Percentiles rank a stretch among this genome's conserved stretches.
Evolutionary conservation across 1,140 invertebrate species (phyloP).

Genomic region (Drosophila equinoxialis): DNA sequence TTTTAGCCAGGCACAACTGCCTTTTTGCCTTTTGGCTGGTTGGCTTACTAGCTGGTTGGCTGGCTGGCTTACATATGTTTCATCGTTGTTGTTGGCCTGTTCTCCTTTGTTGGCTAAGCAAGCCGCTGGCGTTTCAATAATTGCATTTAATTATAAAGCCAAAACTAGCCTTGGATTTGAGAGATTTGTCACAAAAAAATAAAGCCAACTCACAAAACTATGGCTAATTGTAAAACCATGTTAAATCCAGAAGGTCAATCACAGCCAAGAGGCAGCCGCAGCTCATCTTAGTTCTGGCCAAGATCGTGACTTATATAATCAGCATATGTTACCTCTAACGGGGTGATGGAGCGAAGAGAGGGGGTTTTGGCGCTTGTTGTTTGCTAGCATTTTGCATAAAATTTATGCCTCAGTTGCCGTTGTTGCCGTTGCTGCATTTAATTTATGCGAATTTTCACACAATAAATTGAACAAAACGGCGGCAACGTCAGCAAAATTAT

Average conservation of each 20-base stretch:
- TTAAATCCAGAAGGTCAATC: constrained; percentile 30
- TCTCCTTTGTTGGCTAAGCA: constrained; percentile 59
- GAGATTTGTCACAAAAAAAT: constrained; percentile 65
- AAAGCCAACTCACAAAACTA: neutral
- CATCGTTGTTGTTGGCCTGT: constrained; percentile 54
- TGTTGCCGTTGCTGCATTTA: constrained; percentile 39
- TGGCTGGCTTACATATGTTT: constrained; percentile 73
- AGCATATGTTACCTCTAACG: constrained; percentile 24
- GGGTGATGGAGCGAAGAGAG: neutral
- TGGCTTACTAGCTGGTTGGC: neutral
- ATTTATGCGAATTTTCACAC: constrained; percentile 81
- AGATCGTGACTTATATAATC: constrained; percentile 74
- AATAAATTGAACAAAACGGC: constrained; percentile 79
- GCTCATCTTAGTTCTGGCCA: constrained; percentile 53
- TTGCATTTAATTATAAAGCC: constrained; percentile 82
- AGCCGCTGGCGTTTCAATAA: constrained; percentile 78
- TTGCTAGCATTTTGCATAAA: constrained; percentile 73
- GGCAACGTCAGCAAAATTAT: constrained; percentile 64
- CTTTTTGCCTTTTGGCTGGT: constrained; percentile 30
- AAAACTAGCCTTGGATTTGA: constrained; percentile 55
- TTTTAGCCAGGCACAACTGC: constrained; percentile 72
- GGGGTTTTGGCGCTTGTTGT: constrained; percentile 26
- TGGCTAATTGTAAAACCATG: constrained; percentile 17
- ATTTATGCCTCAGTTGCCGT: constrained; percentile 67
- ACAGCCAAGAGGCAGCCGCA: constrained; percentile 27